Percentiles rank a stretch among this genome's conserved stretches.
These are phyloP conservation scores for Zosterops hypoxanthus DNA, from an alignment of 2,113 vertebrate species.

Conservation along the genomic window DNA sequence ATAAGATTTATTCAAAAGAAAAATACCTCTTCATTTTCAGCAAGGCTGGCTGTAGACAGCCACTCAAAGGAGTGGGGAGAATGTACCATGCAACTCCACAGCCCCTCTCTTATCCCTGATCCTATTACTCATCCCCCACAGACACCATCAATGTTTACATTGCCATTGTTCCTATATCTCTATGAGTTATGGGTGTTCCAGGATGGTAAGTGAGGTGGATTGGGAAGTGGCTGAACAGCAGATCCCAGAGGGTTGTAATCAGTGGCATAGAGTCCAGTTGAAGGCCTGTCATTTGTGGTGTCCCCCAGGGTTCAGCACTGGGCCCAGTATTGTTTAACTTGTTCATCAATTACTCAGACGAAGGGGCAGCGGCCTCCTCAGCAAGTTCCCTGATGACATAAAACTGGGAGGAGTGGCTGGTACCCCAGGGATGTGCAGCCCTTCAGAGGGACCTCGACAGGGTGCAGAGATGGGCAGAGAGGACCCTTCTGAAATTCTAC, in stretches of 20 bases:
- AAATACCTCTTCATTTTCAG: neutral
- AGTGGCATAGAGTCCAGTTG: neutral
- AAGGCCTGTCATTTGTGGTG: neutral
- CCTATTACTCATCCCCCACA: neutral
- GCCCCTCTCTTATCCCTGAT: neutral
- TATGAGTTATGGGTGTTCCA: neutral
- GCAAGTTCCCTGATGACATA: neutral
- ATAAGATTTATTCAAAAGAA: neutral
- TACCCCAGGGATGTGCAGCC: too few relatives aligned
- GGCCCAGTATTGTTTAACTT: neutral
- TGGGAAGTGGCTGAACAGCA: neutral
- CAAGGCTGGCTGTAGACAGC: neutral
- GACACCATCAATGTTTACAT: neutral
- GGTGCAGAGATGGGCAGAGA: neutral
- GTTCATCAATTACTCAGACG: neutral
- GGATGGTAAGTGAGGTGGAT: neutral
- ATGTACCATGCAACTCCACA: neutral
- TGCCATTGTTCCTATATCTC: neutral
- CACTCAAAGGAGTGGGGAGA: neutral
- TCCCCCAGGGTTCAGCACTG: neutral
- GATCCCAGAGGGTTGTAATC: neutral
- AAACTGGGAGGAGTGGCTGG: rapidly evolving
- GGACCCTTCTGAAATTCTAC: neutral
- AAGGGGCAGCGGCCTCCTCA: neutral
- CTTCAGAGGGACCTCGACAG: rapidly evolving